Base-by-base conservation (phyloP, 2,888 invertebrate genomes). In the Melanchra persicariae region DNA sequence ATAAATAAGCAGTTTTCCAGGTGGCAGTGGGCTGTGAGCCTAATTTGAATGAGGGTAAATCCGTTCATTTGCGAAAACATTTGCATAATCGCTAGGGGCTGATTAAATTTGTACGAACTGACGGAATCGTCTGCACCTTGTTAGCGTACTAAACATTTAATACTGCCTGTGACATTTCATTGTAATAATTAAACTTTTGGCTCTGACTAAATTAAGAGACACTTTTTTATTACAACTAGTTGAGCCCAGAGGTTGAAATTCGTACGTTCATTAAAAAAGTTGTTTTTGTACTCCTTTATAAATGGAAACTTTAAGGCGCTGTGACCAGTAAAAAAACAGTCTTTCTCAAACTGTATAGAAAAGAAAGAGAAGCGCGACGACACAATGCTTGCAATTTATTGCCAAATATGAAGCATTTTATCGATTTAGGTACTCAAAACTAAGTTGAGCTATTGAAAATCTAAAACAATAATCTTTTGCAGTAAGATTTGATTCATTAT, bases 81-180 rank as follows among this genome's bases (percentile, higher is more conserved):
- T 93, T 91, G 83, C 94, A 94, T 94, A 94, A 94, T 91, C 93
- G 92, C 93, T 88, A 84, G 82, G 86, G 88, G 92, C 91, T 92
- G 91, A 93, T 93, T 92, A 91, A 93, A 92, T 92, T 92, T 92
- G 92, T 89, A 92, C 78, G 74, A 87, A 87, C 84, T 85, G 85
- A 79, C 77, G 85, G 87, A 88, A 87, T 85, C 80, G 87, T 58
- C 70, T 74, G 72, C 57, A 52, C 63, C 76, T 77, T 77, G 74
- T 74, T 73, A 79, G 54, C 49, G 55, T 69, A 63, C 61, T 57
- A 58, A 76, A 63, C 58, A 69, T 82, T 74, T 73, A 83, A 57
- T 67, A 34, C 47, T 58, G 54, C 34, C 57, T 61, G 58, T 69
- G 61, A 75, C 51, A 47, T 65, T 62, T 64, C 49, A 45, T 34